Base-by-base conservation (phyloP, 2,797 vertebrate genomes). In the Epinephelus malabaricus region DNA sequence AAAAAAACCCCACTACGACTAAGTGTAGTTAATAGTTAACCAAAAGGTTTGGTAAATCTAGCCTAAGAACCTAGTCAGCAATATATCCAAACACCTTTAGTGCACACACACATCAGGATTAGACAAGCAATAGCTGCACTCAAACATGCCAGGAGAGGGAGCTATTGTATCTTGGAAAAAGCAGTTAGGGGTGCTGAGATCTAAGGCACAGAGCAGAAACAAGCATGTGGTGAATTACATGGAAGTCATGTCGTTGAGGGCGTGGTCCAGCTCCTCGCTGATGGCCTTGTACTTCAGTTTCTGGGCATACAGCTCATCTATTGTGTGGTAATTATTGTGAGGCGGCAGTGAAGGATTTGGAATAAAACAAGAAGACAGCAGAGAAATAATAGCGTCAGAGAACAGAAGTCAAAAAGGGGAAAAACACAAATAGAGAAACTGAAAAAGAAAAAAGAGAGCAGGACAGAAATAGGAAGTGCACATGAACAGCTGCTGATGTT, bases 231-330 rank as follows among this genome's bases (percentile, higher is more conserved):
- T 82, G 90, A 96, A 96, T 99, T 99, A 98, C 98, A 99, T 99
- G 96, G 98, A 99, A 86, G 98, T 98, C 98, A 99, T 98, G 90
- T 99, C 98, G 83, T 99, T 99, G 96, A 99, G 98, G 94, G 98
- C 97, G 94, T 99, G 97, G 97, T 99, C 98, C 96, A 99, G 96
- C 97, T 99, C 98, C 96, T 99, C 98, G 89, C 97, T 99, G 97
- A 99, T 99, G 95, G 97, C 97, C 95, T 99, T 99, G 97, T 97
- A 98, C 97, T 98, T 99, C 96, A 99, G 96, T 96, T 99, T 99
- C 97, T 99, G 98, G 94, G 97, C 95, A 83, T 99, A 99, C 88
- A 98, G 94, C 96, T 99, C 98, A 93, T 99, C 98, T 99, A 95
- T 81, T 80, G 92, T 89, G 92, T 92, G 86, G 87, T 68, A 81